Conservation (phyloP, 2,113 vertebrate genomes). For the Xiphias gladius region DNA sequence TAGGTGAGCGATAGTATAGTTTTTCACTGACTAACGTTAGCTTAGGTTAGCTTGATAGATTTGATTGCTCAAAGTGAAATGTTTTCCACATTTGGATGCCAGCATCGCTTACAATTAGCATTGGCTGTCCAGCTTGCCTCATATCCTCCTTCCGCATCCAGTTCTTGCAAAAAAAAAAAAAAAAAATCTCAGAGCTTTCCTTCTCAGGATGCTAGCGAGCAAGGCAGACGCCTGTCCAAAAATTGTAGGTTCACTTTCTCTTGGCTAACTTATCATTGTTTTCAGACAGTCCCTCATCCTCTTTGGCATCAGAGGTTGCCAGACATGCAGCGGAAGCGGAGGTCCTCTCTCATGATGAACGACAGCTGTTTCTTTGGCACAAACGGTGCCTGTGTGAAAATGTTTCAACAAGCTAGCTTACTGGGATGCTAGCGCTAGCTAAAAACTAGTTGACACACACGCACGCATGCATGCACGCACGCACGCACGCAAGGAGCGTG, state of each 20-base stretch:
- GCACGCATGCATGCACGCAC: conserved; percentile 22
- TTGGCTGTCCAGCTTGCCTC: conserved; percentile 73
- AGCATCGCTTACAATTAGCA: conserved; percentile 69
- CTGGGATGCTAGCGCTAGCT: conserved; percentile 71
- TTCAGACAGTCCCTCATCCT: conserved; percentile 48
- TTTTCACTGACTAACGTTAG: conserved; percentile 32
- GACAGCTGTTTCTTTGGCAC: conserved; percentile 39
- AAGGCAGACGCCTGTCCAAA: conserved; percentile 33
- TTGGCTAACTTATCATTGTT: conserved; percentile 65
- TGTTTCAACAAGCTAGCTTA: conserved; percentile 69
- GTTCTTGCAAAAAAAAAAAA: conserved; percentile 46
- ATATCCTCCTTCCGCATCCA: conserved; percentile 79
- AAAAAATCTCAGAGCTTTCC: conserved; percentile 72
- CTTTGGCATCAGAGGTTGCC: conserved; percentile 43
- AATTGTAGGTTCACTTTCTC: conserved; percentile 61
- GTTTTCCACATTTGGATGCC: conserved; percentile 51
- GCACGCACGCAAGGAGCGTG: conserved; percentile 36
- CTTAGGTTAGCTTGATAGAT: conserved; percentile 14
- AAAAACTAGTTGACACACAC: conserved; percentile 76
- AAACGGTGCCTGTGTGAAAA: conserved; percentile 40
- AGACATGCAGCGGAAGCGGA: conserved; percentile 9
- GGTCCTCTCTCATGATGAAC: conserved; percentile 47
- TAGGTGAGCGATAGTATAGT: conserved; percentile 12
- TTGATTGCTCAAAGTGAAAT: conserved; percentile 47
- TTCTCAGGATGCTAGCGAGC: conserved; percentile 65